Evolutionary conservation across 1,140 invertebrate genomes (phyloP).

Genomic region (Hermatobates lingyangjiaoensis): DNA sequence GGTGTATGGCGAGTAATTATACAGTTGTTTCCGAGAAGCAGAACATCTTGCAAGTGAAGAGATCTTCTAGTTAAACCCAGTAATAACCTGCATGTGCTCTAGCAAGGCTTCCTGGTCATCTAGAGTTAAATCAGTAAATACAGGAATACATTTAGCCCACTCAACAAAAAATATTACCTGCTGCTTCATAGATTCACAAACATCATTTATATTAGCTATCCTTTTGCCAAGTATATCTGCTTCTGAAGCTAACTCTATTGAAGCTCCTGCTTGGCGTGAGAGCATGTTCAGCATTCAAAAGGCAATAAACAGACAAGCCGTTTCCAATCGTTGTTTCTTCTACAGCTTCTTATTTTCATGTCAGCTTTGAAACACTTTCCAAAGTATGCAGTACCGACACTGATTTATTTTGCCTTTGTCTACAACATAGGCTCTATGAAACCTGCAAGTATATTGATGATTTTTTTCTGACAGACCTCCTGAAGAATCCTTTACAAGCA

Average conservation of each 20-base stretch:
- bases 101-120: constrained; percentile 77
- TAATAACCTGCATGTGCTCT: constrained; percentile 84
- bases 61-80: constrained; percentile 81
- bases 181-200: constrained; percentile 95
- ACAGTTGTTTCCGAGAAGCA: constrained; percentile 84
- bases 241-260: no score
- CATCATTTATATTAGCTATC: constrained; percentile 80
- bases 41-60: constrained; percentile 70
- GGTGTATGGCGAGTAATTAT: constrained; percentile 75
- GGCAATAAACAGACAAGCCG: no score
- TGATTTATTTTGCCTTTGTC: constrained; percentile 97
- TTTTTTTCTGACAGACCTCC: constrained; percentile 86
- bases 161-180: constrained; percentile 89
- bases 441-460: constrained; percentile 86
- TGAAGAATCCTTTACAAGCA: constrained; percentile 88
- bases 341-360: no score
- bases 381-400: constrained; percentile 83
- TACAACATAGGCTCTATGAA: constrained; percentile 48
- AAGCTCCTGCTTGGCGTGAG: no score
- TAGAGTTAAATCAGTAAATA: constrained; percentile 79
- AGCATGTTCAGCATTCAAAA: no score
- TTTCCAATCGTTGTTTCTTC: no score
- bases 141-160: constrained; percentile 96
- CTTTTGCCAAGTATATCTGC: no score
- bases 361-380: constrained; percentile 93